Base-by-base conservation (phyloP, 1,140 invertebrate species). In the Caerostris darwini region DNA sequence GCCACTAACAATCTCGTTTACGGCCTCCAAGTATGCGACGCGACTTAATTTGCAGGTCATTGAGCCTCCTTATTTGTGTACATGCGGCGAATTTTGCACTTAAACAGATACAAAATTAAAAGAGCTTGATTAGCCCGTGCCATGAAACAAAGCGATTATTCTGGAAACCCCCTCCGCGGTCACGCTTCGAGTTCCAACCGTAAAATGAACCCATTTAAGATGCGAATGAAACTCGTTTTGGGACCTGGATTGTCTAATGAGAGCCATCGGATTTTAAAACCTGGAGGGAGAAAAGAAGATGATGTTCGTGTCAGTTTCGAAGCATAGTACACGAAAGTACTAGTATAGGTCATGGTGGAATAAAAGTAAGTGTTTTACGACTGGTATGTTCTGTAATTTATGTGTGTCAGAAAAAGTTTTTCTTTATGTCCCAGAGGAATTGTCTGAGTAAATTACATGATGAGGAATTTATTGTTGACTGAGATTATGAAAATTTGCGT, bases 161-260 rank as follows among this genome's bases (percentile, higher is more conserved):
- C 86, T 54, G 34, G 34, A 34, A 7, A 10, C n/a, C 50, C 86
- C 50, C 88, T 7, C 67, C 59, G 10, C 86, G 86, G 59, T 59
- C 86, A 88, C 86, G 59, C 56, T 34, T 88, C 10, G 8, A 12
- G 34, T 77, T 77, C 82, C 82, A 17, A n/a, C n/a, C 82, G n/a
- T n/a, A n/a, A 88, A 88, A 88, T 88, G 53, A 88, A 88, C 86
- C 61, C 86, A 10, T 64, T 88, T 88, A 88, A 88, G 86, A 88
- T 53, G 86, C 58, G 19, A 53, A 88, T 17, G 86, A 54, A 61
- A 64, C 86, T 88, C 61, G 58, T 88, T 88, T 88, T 64, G n/a
- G 50, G 8, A 17, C 58, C 64, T 12, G 34, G 59, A 34, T 57
- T 7, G 50, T 64, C 6, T 88, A 88, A 64, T 83, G 61, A 88